Evolutionary conservation across 2,113 vertebrate genomes (phyloP), one percentile per base, ranked within the genome.

Genomic region (Dromaius novaehollandiae): DNA sequence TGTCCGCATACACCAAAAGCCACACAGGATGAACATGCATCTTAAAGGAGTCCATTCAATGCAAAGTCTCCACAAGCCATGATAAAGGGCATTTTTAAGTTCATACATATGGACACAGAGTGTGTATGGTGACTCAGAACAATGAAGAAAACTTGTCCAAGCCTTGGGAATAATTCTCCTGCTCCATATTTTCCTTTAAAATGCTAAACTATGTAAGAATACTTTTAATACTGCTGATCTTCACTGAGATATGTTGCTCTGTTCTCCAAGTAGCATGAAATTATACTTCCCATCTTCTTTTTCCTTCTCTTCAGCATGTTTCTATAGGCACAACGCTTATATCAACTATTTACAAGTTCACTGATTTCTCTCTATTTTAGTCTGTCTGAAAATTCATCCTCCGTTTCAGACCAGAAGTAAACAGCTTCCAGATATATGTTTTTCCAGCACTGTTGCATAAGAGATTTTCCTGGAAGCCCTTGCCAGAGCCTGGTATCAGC

Each of bases 401-500:
- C 51, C 75, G 5, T 61, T 64, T 64, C 82, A 87, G 40, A 70
- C 15, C 60, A 69, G 58, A 76, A 69, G 12, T 14, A 40, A 86
- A 25, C 13, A 81, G 56, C 20, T 25, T 82, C 30, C 36, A 50
- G 25, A 63, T 2, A 75, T 56, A 17, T 21, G 4, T 38, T 74
- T 87, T n/a, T 56, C 56, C 48, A 80, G 38, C 79, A 16, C 7
- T 0, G 0, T 4, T 56, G 2, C 3, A 1, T 4, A 17, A 50
- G 38, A 50, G 46, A 21, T 64, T 55, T 73, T 44, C 34, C 40
- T 9, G 17, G 42, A 19, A 9, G 9, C 22, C 9, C 58, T 21
- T 71, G 53, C 10, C 50, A 88, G 44, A 71, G 32, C 48, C 66
- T 71, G 19, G n/a, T 32, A 8, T 38, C 56, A 68, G 53, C 64